Evolutionary conservation across 2,888 invertebrate species (phyloP), one percentile per base, ranked within the genome.

Genomic region (Mellilla xanthometata): DNA sequence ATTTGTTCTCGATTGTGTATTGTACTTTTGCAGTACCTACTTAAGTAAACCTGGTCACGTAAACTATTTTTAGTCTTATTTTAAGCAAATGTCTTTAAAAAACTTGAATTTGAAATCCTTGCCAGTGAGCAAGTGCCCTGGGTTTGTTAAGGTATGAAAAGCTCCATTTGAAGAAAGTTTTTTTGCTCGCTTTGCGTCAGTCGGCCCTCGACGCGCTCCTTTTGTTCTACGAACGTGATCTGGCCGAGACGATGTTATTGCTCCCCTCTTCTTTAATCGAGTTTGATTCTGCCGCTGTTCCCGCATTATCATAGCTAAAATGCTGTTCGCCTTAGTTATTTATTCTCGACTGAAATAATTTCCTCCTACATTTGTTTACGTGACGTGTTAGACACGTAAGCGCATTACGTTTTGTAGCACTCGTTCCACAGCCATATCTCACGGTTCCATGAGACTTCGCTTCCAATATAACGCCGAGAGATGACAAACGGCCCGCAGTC

Each of bases 181-280:
- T 85, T 84, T 81, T 70, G 63, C 60, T 76, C 75, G 62, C 76
- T 81, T 77, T 74, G 62, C 68, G 62, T 58, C 62, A 66, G 75
- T 67, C 76, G 73, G 73, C 72, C 75, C 78, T 74, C 69, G 61
- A n/a, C n/a, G 73, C 76, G 60, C 67, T 80, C 68, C 81, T 83
- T 85, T 89, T 88, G 84, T 86, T 85, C 76, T 66, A 68, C 69
- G 81, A 79, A 84, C 87, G 84, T 87, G 87, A 87, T 86, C 87
- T 83, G 76, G 68, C 72, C 78, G 78, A 80, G 82, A 82, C 82
- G 82, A 81, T 81, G 72, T 76, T 82, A 83, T 80, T 81, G 72
- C 81, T 79, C 62, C 65, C 70, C 68, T 78, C 67, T 71, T 75
- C 71, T 78, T 65, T 75, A 76, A 81, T 81, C 72, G 73, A 77